Evolutionary conservation across 2,888 invertebrate species (phyloP).

Genomic region (Hirudinaria manillensis): DNA sequence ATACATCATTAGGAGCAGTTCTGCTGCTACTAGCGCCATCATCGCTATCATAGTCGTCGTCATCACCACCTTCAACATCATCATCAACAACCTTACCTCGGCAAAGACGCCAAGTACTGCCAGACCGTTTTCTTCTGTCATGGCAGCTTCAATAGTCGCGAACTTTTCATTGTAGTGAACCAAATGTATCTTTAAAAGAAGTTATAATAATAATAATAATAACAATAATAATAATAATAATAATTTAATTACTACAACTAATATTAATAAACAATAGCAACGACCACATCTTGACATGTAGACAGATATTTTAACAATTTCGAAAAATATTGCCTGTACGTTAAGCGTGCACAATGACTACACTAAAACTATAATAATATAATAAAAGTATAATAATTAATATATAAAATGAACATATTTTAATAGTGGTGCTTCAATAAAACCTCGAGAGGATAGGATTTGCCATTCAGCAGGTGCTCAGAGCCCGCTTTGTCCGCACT

Average conservation of each 20-base stretch:
- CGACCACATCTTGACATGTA: no score
- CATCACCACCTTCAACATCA: no score
- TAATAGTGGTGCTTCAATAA: neutral
- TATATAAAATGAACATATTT: neutral
- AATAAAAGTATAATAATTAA: neutral
- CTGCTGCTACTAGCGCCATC: no score
- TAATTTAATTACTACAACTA: no score
- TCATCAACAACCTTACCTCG: neutral
- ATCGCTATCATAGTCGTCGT: no score
- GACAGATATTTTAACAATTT: no score
- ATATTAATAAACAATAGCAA: no score
- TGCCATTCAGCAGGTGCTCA: constrained; percentile 12
- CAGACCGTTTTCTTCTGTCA: neutral
- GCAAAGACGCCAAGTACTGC: constrained; percentile 7
- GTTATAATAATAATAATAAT: neutral
- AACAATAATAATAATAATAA: neutral
- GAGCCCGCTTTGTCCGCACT: neutral
- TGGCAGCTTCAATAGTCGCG: neutral
- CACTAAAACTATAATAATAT: neutral
- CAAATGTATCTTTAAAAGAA: constrained; percentile 5
- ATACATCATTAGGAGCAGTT: no score
- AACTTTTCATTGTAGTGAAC: neutral
- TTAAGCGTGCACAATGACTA: no score
- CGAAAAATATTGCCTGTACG: no score
- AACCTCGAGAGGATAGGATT: constrained; percentile 3